Conservation (phyloP, 1,140 invertebrate species). For the Bombyx mandarina region DNA sequence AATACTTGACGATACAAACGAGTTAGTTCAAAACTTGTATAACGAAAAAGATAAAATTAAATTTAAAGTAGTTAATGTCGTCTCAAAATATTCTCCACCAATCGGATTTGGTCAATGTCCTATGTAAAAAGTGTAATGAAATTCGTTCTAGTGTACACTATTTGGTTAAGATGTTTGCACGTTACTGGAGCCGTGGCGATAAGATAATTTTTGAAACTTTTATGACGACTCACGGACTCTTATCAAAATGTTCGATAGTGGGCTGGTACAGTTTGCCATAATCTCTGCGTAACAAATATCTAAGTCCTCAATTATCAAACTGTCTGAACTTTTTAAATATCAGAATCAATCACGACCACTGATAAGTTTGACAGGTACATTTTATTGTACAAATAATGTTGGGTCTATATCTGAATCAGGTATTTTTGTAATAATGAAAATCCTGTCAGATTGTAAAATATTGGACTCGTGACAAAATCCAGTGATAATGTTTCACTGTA, state of each 20-base stretch:
- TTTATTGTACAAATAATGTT: conserved; percentile 9
- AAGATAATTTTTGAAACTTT: conserved; percentile 56
- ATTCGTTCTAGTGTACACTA: conserved; percentile 13
- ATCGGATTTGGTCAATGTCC: conserved; percentile 11
- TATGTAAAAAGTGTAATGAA: conserved; percentile 1
- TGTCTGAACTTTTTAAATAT: conserved; percentile 21
- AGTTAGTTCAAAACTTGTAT: conserved; percentile 12
- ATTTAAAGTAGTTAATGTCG: too few species aligned
- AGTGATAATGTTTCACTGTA: conserved; percentile 1
- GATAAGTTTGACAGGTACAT: conserved; percentile 34
- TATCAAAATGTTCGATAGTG: conserved; percentile 36
- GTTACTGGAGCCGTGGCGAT: conserved; percentile 32
- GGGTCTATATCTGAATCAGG: conserved; percentile 1
- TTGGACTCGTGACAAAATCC: neutral
- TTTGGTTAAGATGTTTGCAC: conserved; percentile 43
- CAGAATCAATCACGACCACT: conserved; percentile 35
- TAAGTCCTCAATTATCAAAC: conserved; percentile 24
- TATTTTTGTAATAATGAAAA: conserved; percentile 1
- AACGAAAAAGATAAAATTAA: neutral
- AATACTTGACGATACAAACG: conserved; percentile 7
- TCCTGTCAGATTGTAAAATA: conserved; percentile 4
- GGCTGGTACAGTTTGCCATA: conserved; percentile 19
- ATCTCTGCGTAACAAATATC: conserved; percentile 31
- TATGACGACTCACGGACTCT: conserved; percentile 36
- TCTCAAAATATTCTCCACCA: too few species aligned